Conservation (phyloP, 64 coral and sea anemone species). For the Porites australiensis region DNA sequence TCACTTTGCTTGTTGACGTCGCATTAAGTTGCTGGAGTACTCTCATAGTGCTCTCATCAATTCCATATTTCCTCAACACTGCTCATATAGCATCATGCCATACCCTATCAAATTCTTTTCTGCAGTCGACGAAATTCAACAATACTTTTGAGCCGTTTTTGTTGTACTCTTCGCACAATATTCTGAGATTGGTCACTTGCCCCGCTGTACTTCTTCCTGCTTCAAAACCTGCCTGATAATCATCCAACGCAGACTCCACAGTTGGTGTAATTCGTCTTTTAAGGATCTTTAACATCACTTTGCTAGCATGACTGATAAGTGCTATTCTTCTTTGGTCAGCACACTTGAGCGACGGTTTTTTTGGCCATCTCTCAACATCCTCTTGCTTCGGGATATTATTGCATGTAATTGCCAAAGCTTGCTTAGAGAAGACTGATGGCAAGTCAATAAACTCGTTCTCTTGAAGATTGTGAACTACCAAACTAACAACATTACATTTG, state of each 20-base stretch:
- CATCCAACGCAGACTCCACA: neutral
- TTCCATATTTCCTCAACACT: neutral
- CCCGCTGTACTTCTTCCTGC: neutral
- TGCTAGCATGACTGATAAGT: constrained; percentile 26
- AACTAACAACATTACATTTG: too few species aligned
- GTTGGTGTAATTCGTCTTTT: neutral
- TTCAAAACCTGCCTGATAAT: neutral
- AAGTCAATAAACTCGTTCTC: too few species aligned
- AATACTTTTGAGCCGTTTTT: constrained; percentile 8
- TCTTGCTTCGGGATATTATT: too few species aligned
- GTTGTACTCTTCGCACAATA: constrained; percentile 16
- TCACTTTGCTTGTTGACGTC: constrained; percentile 25
- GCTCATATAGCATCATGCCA: constrained; percentile 41
- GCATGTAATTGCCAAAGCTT: too few species aligned
- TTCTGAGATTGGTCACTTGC: neutral
- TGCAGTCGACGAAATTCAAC: constrained; percentile 37
- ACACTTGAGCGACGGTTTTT: neutral
- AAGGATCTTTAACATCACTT: constrained; percentile 6
- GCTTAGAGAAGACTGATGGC: too few species aligned
- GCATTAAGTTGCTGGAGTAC: neutral
- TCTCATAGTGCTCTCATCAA: neutral
- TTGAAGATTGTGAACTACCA: too few species aligned
- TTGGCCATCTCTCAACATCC: neutral
- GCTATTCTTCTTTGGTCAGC: constrained; percentile 8
- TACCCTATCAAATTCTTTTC: constrained; percentile 18